Conservation (phyloP, 2,797 vertebrate species). For the Poecile montanus region DNA sequence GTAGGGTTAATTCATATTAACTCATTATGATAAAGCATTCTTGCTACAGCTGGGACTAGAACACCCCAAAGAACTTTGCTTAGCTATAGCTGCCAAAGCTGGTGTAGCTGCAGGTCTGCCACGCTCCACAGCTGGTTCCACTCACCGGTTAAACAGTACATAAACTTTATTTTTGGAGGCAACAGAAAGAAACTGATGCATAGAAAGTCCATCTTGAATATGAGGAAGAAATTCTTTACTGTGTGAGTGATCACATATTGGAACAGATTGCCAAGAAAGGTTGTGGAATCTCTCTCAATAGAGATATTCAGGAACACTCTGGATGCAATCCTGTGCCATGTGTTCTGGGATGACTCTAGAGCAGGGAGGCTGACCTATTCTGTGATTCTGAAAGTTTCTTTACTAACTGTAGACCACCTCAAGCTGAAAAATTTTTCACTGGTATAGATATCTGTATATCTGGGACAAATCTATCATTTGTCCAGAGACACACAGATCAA, state of each 20-base stretch:
- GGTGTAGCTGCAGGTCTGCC: not conserved
- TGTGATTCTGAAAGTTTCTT: not conserved
- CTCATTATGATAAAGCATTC: not conserved
- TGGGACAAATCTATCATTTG: not conserved
- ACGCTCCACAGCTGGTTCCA: not conserved
- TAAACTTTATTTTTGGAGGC: not conserved
- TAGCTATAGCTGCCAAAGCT: not conserved
- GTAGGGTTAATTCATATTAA: not conserved
- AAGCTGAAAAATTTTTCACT: not conserved
- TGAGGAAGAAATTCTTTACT: not conserved
- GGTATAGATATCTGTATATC: not conserved
- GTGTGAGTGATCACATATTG: not conserved
- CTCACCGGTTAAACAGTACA: not conserved
- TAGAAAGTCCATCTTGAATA: not conserved
- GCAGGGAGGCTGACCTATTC: not conserved
- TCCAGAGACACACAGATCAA: not conserved
- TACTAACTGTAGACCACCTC: not conserved
- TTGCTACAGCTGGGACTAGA: not conserved
- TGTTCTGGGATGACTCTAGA: not conserved
- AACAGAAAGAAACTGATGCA: not conserved
- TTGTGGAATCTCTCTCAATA: not conserved
- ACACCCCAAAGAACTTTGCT: not conserved
- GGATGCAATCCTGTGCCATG: not conserved
- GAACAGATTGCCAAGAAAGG: not conserved
- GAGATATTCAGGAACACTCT: not conserved